Evolutionary conservation across 2,888 invertebrate species (phyloP), one percentile per base, ranked within the genome.

Genomic region (Tuberolachnus salignus): DNA sequence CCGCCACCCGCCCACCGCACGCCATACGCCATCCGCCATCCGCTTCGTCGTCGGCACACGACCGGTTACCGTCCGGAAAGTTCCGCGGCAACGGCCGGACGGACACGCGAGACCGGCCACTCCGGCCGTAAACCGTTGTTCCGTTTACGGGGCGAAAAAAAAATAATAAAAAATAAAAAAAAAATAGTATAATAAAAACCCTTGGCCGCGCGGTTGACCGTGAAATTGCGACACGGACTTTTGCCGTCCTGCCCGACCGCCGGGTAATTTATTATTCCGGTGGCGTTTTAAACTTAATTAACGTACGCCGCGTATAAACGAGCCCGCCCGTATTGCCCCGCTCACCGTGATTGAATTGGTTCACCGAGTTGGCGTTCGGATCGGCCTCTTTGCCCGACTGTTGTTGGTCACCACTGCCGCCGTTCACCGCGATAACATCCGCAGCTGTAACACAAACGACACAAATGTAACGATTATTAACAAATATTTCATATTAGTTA

Each of bases 301-400:
- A 73, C 73, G 19, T 51, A 34, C n/a, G n/a, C n/a, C n/a, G n/a
- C n/a, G n/a, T n/a, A 34, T 34, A 34, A 34, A 34, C 34, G 34
- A 34, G 34, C 3, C 34, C 34, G 34, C 3, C n/a, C 23, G 6
- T 46, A 51, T 34, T 69, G 9, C 16, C 9, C 0, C 66, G 67
- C 78, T 78, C 59, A 78, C 78, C 78, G 51, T 78, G 78, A 51
- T 59, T 59, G 59, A 59, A 67, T 61, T 78, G 78, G 59, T 67
- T 78, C 21, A 78, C 69, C 21, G 78, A 78, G 42, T 78, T 78
- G 16, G 69, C 69, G n/a, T 67, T 69, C 67, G 19, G 59, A 34
- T 78, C 75, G 19, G 21, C 51, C 49, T 69, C 78, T 69, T 78
- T 78, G 23, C 21, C 19, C 3, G 69, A 51, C 11, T 78, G 69